These are phyloP conservation scores for Pseudorhombus dupliciocellatus DNA, from an alignment of 2,113 vertebrate species.

Conservation along the genomic window DNA sequence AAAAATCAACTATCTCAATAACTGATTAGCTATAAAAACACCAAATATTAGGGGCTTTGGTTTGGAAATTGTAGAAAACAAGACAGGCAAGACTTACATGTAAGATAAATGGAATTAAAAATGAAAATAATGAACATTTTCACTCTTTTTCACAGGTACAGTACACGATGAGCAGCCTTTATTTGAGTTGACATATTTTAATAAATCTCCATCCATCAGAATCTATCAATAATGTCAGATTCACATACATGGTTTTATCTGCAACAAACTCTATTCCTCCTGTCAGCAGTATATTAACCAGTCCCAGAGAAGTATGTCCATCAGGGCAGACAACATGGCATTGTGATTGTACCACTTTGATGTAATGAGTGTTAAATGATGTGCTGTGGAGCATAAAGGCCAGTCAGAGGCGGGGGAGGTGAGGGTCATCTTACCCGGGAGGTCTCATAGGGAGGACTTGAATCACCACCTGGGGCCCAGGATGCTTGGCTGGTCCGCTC, in stretches of 20 bases:
- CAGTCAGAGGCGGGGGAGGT: conserved; percentile 50
- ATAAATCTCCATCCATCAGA: background rate
- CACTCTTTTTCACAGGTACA: background rate
- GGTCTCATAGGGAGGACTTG: conserved; percentile 94
- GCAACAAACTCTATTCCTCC: conserved; percentile 5
- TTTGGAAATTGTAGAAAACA: too few relatives aligned
- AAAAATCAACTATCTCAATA: too few relatives aligned
- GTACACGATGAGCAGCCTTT: conserved; percentile 1
- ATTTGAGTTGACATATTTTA: background rate
- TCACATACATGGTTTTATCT: background rate
- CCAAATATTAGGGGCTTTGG: too few relatives aligned
- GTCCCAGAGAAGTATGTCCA: conserved; percentile 33
- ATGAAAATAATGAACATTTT: background rate
- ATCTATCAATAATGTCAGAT: conserved; percentile 12
- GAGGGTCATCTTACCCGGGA: conserved; percentile 89
- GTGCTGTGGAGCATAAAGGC: conserved; percentile 69
- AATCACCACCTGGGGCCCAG: conserved; percentile 92
- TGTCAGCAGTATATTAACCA: conserved; percentile 10
- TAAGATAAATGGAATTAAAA: too few relatives aligned
- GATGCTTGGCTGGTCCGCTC: conserved; percentile 90
- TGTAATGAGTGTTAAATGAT: conserved; percentile 67
- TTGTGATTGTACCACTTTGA: conserved; percentile 51
- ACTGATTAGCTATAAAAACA: too few relatives aligned
- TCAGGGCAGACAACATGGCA: conserved; percentile 39
- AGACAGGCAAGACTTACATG: too few relatives aligned